Conservation (phyloP, 2,888 invertebrate genomes). For the Petrolisthes manimaculis region DNA sequence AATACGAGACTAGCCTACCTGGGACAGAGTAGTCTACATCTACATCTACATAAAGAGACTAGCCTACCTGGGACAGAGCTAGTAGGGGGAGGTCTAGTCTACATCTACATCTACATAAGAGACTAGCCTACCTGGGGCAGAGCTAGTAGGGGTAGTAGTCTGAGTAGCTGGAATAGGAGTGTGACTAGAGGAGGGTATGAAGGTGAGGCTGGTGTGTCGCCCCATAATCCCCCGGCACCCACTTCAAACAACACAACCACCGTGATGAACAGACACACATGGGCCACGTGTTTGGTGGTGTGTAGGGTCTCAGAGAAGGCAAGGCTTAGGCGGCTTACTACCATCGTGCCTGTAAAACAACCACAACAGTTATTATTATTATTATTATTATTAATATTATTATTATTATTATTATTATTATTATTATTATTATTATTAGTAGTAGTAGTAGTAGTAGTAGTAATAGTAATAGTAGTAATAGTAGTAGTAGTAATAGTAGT, state of each 20-base stretch:
- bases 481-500: neutral
- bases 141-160: constrained; percentile 85
- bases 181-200: constrained; percentile 58
- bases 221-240: constrained; percentile 60
- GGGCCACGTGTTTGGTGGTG: constrained; percentile 63
- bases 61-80: too few species aligned
- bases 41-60: too few species aligned
- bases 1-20: too few species aligned
- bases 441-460: neutral
- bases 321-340: constrained; percentile 53
- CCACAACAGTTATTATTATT: neutral
- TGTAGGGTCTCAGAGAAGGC: constrained; percentile 62
- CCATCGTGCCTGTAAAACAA: constrained; percentile 51
- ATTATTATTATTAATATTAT: constrained; percentile 5
- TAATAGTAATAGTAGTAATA: neutral
- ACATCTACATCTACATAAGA: too few species aligned
- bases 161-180: constrained; percentile 79
- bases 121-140: constrained; percentile 74
- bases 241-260: constrained; percentile 60
- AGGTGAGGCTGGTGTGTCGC: constrained; percentile 49
- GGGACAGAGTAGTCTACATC: too few species aligned
- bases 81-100: too few species aligned
- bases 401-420: constrained; percentile 18
- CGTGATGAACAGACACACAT: constrained; percentile 60
- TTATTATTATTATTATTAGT: neutral